Conservation (phyloP, 2,113 vertebrate genomes). For the Notarius lentiginosus region DNA sequence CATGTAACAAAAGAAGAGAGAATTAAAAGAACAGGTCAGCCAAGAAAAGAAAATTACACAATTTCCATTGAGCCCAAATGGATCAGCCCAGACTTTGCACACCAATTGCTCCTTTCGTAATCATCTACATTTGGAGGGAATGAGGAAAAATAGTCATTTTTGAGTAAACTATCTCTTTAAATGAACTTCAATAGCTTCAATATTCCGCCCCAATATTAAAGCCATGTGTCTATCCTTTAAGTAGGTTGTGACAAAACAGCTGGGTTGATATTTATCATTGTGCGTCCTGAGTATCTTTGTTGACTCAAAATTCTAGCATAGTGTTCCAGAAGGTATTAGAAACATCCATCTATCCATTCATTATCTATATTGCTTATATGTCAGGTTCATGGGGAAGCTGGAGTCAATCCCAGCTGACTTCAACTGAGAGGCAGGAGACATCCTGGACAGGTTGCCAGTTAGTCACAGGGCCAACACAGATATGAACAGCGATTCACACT, state of each 20-base stretch:
- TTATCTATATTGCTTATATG: too few species aligned
- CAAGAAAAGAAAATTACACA: not conserved
- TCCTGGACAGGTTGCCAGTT: too few species aligned
- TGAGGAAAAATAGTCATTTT: not conserved
- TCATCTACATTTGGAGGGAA: not conserved
- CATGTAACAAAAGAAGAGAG: not conserved
- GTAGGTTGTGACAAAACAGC: not conserved
- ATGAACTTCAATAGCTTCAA: not conserved
- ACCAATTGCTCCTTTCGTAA: not conserved
- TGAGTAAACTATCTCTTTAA: not conserved
- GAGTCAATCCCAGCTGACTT: too few species aligned
- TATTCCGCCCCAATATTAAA: not conserved
- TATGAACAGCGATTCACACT: too few species aligned
- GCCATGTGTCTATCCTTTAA: not conserved
- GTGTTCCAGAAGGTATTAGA: not conserved
- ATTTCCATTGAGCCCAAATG: not conserved
- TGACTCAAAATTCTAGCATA: not conserved
- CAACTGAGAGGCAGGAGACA: too few species aligned
- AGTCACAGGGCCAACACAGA: too few species aligned
- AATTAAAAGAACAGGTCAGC: not conserved
- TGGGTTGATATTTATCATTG: not conserved
- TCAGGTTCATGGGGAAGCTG: too few species aligned
- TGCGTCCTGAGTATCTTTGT: not conserved
- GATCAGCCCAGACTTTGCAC: not conserved
- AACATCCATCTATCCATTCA: too few species aligned